Base-by-base conservation (phyloP, 1,140 invertebrate genomes). In the Drosophila virilis region DNA sequence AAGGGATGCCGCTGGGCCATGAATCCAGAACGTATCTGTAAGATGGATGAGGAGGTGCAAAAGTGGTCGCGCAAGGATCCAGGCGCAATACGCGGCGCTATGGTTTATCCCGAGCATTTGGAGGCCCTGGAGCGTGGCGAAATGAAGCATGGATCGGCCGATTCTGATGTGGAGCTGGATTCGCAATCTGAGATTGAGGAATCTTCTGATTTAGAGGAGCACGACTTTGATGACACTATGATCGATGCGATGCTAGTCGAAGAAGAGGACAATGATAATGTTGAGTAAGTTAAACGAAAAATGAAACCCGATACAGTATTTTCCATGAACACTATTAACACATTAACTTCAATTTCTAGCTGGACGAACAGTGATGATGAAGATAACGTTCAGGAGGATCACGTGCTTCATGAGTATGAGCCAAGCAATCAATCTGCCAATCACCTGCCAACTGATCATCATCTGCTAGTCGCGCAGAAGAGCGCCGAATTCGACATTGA, bases 31-130 rank as follows among this genome's bases (percentile, higher is more conserved):
- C 98, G 98, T 92, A 95, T 98, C 13, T 95, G 95, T 22, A 99
- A 99, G 93, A 98, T 99, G 97, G 98, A 99, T 78, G 98, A 99
- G 92, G 98, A 99, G 92, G 97, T 99, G 45, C 96, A 97, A 78
- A 99, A 99, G 92, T 99, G 98, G 97, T 97, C 97, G 7, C 95
- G 97, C 77, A 99, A 99, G 93, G 98, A 99, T 93, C 97, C 97
- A 0, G 92, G 95, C 76, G 95, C 96, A 65, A 96, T 97, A 60
- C 96, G 95, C 70, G 96, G 96, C 78, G 97, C 97, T 4, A 98
- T 99, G 98, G 95, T 97, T 17, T 96, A 96, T 94, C 98, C 98
- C 70, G 96, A 97, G 77, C 95, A 96, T 80, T 88, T 98, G 76
- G 97, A 97, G 83, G 93, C 95, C 0, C 82, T 98, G 10, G 97